Evolutionary conservation across 2,797 vertebrate species (phyloP).

Genomic region (Alosa sapidissima): DNA sequence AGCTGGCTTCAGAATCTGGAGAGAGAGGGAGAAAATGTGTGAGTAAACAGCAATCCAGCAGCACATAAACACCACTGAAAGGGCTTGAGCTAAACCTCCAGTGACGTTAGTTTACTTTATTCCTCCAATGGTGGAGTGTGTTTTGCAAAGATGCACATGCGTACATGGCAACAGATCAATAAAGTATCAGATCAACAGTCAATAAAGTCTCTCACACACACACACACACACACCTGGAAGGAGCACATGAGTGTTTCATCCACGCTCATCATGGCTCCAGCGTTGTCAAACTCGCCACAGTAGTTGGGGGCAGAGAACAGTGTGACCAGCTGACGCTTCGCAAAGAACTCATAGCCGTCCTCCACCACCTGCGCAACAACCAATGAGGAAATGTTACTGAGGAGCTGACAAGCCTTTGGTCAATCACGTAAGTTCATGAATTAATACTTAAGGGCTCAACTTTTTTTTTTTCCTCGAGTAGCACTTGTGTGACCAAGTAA

Average conservation of each 20-base stretch:
- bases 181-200: neutral
- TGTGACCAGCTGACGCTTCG: conserved; percentile 80
- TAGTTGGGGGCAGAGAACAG: conserved; percentile 83
- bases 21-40: too few species aligned
- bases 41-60: too few species aligned
- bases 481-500: too few species aligned
- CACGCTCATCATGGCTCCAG: conserved; percentile 83
- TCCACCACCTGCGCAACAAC: conserved; percentile 73
- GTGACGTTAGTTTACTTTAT: too few species aligned
- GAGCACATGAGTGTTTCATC: conserved; percentile 84
- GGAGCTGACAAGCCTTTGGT: neutral
- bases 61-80: too few species aligned
- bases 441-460: too few species aligned
- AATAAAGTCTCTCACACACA: neutral
- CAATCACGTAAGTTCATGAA: neutral
- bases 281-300: conserved; percentile 82
- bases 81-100: too few species aligned
- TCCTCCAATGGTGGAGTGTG: too few species aligned
- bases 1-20: conserved; percentile 80
- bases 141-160: too few species aligned
- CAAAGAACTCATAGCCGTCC: conserved; percentile 83
- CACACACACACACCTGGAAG: conserved; percentile 72
- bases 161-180: too few species aligned
- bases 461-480: too few species aligned
- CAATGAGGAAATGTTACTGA: neutral